Conservation (phyloP, 2,113 vertebrate species). For the Syrmaticus mikado region DNA sequence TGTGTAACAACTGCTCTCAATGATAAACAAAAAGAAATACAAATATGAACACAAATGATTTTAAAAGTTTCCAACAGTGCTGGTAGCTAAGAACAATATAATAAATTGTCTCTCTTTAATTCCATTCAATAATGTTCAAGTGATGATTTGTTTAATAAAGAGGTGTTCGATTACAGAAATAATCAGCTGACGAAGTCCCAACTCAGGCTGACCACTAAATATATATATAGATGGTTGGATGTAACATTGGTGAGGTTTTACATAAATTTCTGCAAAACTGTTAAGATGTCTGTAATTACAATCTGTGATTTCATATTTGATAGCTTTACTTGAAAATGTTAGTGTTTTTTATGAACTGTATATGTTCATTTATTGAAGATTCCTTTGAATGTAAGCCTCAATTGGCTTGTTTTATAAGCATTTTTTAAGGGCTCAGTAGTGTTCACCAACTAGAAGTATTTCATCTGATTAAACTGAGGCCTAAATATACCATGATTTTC, state of each 20-base stretch:
- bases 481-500: background rate
- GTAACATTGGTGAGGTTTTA: background rate
- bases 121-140: background rate
- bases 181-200: constrained; percentile 26
- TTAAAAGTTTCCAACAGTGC: background rate
- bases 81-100: constrained; percentile 19
- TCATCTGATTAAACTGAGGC: background rate
- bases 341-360: background rate
- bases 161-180: constrained; percentile 37
- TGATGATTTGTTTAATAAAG: constrained; percentile 21
- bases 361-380: constrained; percentile 8
- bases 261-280: constrained; percentile 21
- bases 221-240: background rate
- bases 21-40: background rate
- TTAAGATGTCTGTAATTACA: background rate
- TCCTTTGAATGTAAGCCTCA: background rate
- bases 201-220: constrained; percentile 14
- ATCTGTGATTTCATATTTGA: background rate
- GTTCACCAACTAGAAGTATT: background rate
- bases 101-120: constrained; percentile 35
- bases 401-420: background rate
- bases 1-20: background rate
- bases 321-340: constrained; percentile 2
- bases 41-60: background rate
- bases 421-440: background rate